Evolutionary conservation across 1,140 invertebrate species (phyloP), one percentile per base, ranked within the genome.

Genomic region (Ectropis grisescens): DNA sequence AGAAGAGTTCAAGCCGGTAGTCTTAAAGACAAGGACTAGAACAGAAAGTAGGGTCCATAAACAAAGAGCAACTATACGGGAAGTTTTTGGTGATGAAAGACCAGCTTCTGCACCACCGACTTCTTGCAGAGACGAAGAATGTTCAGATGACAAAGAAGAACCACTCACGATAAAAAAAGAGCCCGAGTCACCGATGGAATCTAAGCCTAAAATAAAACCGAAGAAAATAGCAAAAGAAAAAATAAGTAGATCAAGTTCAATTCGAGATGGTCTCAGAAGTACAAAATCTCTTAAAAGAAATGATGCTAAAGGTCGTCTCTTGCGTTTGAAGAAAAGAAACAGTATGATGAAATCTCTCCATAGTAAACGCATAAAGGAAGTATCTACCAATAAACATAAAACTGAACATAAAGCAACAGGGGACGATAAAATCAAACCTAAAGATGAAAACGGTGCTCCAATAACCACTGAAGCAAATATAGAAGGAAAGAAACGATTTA

Each of bases 31-130:
- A 13, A 82, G 91, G 45, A 93, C 91, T 2, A 82, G 91, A 48
- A 92, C 88, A 10, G 90, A 92, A 62, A 91, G 88, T n/a, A 84
- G 89, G 44, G 83, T 91, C 11, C 71, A 91, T 52, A 91, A 91
- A 65, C 88, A 91, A 49, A 84, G 89, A 48, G 90, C 91, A 6
- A 92, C 90, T 1, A 92, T 93, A 15, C 87, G 89, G 42, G 90
- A 92, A 69, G 90, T 93, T 1, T 93, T 93, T 64, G 91, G 91
- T 2, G 90, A 82, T 41, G 74, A 79, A 40, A 54, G 74, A 32
- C 72, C 76, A 13, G 74, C 76, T 2, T 85, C 84, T 1, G 84
- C 84, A 1, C 84, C 84, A 11, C 84, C 84, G 2, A 64, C 72
- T 9, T 82, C 83, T 2, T 84, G 80, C 45, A 59, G 71, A 32